These are phyloP conservation scores for Macaca mulatta DNA, from an alignment of 2,113 vertebrate genomes.

Conservation along the genomic window DNA sequence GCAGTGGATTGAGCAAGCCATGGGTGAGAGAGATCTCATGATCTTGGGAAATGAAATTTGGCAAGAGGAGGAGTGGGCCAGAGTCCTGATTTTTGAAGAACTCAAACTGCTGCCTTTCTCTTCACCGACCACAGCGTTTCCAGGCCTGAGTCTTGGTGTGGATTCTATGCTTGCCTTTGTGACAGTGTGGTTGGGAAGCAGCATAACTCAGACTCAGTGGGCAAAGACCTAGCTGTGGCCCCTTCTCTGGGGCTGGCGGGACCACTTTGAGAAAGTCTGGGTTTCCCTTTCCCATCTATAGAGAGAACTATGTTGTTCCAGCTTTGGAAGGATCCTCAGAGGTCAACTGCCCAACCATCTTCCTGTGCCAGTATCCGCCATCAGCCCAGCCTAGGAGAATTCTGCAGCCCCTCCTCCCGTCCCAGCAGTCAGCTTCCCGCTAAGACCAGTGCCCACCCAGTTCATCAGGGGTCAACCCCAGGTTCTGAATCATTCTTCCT, in stretches of 20 bases:
- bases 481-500: not conserved
- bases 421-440: accelerated
- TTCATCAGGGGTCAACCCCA: not conserved
- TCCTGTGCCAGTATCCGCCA: not conserved
- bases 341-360: not conserved
- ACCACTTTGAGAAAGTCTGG: not conserved
- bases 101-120: not conserved
- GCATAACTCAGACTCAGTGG: not conserved
- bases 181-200: not conserved
- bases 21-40: not conserved
- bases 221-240: not conserved
- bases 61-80: not conserved
- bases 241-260: not conserved
- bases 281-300: not conserved
- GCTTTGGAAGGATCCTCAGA: not conserved
- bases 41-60: not conserved
- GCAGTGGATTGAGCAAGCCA: not conserved
- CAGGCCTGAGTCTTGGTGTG: not conserved
- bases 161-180: accelerated
- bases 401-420: accelerated
- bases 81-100: not conserved
- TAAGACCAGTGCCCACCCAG: accelerated
- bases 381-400: too few relatives aligned
- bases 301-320: not conserved
- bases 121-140: accelerated